Evolutionary conservation across 2,888 invertebrate genomes (phyloP), one percentile per base, ranked within the genome.

Genomic region (Drosophila macrospina): DNA sequence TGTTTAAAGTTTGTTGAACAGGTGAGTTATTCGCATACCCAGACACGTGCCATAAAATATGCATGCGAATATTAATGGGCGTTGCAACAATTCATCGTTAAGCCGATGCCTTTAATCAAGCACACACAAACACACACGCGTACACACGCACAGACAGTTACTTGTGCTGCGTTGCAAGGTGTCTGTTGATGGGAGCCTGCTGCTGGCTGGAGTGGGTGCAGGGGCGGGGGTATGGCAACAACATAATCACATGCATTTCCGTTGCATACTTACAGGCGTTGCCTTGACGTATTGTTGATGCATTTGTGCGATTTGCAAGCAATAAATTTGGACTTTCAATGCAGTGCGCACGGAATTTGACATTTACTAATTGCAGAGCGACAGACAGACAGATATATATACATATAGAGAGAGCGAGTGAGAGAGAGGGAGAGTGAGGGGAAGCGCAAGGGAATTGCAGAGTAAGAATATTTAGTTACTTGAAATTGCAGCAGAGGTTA

Each of bases 311-410:
- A 80, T 84, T 82, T 79, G 72, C 68, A 13, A 59, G 85, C 80
- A 65, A 88, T 86, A 88, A 89, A 89, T 89, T 88, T 56, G 5
- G 64, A 70, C 73, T 73, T 74, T 71, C 88, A 81, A 86, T 85
- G 85, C 78, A 65, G 44, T 47, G 67, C 41, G 28, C 44, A 59
- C 39, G 63, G 57, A 83, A 70, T 88, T 89, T 88, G 89, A 74
- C 84, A 83, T 88, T 88, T 86, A 88, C 89, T 86, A 86, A 86
- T 88, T 88, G 85, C 84, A 56, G 65, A 57, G 50, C 45, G 13
- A 2, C 1, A 26, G 24, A n/a, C 13, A 16, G 41, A 41, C 1
- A 45, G 16, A 28, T 26, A 20, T 0, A 16, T 11, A 11, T 3
- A 15, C 15, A 44, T 5, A 37, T 16, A 13, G 8, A 8, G 6